Conservation (phyloP, 1,140 invertebrate genomes). For the Cotesia vestalis region DNA sequence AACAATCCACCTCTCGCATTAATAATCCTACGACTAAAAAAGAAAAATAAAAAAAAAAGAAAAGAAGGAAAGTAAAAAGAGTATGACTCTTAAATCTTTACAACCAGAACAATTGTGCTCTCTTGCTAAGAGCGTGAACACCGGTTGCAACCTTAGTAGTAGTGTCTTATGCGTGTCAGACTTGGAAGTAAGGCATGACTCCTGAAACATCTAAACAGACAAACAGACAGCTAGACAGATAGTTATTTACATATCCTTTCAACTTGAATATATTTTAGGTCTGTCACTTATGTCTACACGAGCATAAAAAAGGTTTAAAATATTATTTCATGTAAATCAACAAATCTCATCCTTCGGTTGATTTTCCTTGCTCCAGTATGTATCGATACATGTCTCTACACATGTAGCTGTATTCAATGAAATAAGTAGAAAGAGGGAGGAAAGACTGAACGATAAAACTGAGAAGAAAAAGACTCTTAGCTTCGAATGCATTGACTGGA, state of each 20-base stretch:
- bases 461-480: too few relatives aligned
- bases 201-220: conserved; percentile 4
- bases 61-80: not conserved
- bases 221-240: not conserved
- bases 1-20: conserved; percentile 16
- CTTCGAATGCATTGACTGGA: too few relatives aligned
- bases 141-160: not conserved
- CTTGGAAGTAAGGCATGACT: not conserved
- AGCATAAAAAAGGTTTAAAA: not conserved
- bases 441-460: too few relatives aligned
- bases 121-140: not conserved
- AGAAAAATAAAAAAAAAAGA: not conserved
- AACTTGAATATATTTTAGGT: not conserved
- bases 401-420: too few relatives aligned
- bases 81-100: conserved; percentile 12
- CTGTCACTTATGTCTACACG: not conserved
- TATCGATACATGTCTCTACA: too few relatives aligned
- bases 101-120: conserved; percentile 11
- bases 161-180: conserved; percentile 10
- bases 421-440: too few relatives aligned
- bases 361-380: not conserved
- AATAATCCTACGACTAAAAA: not conserved
- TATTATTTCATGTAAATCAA: too few relatives aligned
- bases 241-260: not conserved
- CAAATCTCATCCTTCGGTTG: too few relatives aligned